Percentiles rank a stretch among this genome's conserved stretches.
Evolutionary conservation across 2,113 vertebrate genomes (phyloP).

Genomic region (Ptilonorhynchus violaceus): DNA sequence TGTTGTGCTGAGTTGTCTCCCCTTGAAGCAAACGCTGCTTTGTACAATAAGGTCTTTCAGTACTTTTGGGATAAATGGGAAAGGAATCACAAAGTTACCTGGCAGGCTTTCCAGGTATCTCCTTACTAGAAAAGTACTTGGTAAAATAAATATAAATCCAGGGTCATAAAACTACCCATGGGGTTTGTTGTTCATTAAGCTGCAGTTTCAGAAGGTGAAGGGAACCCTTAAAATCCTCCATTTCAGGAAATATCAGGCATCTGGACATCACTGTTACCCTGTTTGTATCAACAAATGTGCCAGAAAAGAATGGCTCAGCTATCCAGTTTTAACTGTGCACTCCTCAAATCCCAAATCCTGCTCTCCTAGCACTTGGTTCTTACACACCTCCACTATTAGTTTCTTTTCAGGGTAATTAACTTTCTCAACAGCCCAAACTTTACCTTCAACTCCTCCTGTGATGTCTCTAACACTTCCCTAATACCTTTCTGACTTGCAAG

Average conservation of each 20-base stretch:
- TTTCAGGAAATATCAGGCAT: not conserved
- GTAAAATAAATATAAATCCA: not conserved
- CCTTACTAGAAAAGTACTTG: not conserved
- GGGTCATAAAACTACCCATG: not conserved
- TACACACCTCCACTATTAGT: not conserved
- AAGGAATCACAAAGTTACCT: not conserved
- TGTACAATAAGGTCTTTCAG: not conserved
- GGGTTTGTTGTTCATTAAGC: not conserved
- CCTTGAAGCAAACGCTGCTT: accelerated
- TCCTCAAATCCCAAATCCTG: not conserved
- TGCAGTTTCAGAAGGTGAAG: not conserved
- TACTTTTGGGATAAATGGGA: not conserved
- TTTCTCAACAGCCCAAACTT: not conserved
- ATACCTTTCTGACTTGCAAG: constrained; percentile 12
- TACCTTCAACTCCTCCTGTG: not conserved
- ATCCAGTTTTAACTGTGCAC: accelerated
- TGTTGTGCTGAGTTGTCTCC: not conserved
- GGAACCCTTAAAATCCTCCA: not conserved
- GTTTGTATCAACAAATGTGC: not conserved
- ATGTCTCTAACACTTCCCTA: constrained; percentile 34
- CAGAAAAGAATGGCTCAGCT: not conserved
- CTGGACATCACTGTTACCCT: not conserved
- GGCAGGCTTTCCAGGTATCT: not conserved
- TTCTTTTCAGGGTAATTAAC: constrained; percentile 34
- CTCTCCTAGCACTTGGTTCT: not conserved